phyloP scores from a whole-genome alignment of 2,113 vertebrate genomes.

The Trichechus manatus region DNA sequence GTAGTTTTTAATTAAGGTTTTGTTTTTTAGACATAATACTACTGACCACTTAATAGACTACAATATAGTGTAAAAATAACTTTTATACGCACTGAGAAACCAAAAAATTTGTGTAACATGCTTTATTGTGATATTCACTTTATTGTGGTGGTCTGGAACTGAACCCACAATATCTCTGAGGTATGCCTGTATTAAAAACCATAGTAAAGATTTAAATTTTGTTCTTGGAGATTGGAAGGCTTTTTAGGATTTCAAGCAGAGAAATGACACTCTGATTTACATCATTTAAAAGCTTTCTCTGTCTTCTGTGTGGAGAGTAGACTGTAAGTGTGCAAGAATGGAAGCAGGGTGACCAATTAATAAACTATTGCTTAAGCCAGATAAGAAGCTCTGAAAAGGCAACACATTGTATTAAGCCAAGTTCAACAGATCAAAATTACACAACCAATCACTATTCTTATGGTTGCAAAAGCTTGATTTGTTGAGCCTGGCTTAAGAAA shows the following conservation, averaged over 20 bases:
- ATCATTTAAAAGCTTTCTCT: not conserved
- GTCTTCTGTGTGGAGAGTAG: not conserved
- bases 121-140: too few species aligned
- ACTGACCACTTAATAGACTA: too few species aligned
- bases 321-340: not conserved
- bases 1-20: too few species aligned
- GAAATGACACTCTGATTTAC: not conserved
- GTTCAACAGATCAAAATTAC: not conserved
- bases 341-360: not conserved
- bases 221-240: not conserved
- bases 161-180: too few species aligned
- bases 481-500: not conserved
- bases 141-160: too few species aligned
- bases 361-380: not conserved
- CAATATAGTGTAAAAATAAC: too few species aligned
- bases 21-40: too few species aligned
- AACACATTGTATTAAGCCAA: not conserved
- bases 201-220: not conserved
- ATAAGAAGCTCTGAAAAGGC: not conserved
- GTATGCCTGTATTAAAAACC: too few species aligned
- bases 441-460: not conserved
- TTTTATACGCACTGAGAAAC: too few species aligned
- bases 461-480: not conserved
- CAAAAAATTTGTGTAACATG: too few species aligned
- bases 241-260: not conserved